Base-by-base conservation (phyloP, 2,888 invertebrate genomes). In the Nomada flava region DNA sequence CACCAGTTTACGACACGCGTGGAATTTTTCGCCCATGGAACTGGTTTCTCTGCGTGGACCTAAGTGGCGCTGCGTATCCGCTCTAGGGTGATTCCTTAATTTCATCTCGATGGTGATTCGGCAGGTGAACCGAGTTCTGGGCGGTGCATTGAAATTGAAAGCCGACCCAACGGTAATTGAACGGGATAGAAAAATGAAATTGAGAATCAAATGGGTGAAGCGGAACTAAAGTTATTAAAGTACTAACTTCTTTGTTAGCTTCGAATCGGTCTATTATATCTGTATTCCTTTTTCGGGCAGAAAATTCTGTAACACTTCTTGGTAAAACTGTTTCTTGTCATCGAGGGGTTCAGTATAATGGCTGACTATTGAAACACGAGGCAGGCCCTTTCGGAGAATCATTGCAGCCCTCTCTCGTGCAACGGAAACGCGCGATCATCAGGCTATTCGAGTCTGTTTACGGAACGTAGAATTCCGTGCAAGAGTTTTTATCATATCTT, bases 11-110 rank as follows among this genome's bases (percentile, higher is more conserved):
- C 67, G 71, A 44, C 52, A 73, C 63, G 57, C 79, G 63, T 29
- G 68, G 60, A 74, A 82, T 82, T 75, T 78, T 82, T 67, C 72
- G 53, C 29, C n/a, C 23, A 42, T 4, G 68, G 20, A 81, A 82
- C 82, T 82, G 82, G 82, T 82, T 82, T 82, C 67, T 29, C 44
- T 10, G 44, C 44, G 2, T 36, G 60, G 11, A 53, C 53, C 23
- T 44, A 60, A 26, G 26, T 18, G 47, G 26, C 36, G n/a, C 50
- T 26, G 5, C 57, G 7, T 23, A 67, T 64, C 26, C 52, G 10
- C 18, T 59, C 29, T 18, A 26, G 26, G 23, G 1, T 11, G 68
- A 50, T 57, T 44, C 74, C 53, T 65, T 52, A 44, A 70, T 77
- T 70, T 70, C 36, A 36, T 44, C 20, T 7, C 23, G 15, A 62